A percentile compares a stretch with the other conserved stretches of the same genome.
Conservation (phyloP, 2,113 vertebrate species). For the Callospermophilus lateralis region DNA sequence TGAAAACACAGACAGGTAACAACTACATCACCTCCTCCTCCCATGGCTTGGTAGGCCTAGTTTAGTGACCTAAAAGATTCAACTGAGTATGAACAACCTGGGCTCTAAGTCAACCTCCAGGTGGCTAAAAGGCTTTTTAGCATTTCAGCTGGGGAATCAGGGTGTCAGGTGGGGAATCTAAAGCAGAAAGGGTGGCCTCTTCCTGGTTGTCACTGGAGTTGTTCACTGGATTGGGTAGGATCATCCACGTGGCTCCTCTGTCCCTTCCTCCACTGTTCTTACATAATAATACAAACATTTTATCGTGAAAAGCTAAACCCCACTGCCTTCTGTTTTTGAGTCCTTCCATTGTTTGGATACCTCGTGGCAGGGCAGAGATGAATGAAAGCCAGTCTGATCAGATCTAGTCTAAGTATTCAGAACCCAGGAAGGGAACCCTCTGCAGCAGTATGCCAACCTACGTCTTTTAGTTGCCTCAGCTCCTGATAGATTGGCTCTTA, state of each 20-base stretch:
- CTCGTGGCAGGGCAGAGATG: conserved; percentile 84
- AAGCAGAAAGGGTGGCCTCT: not conserved
- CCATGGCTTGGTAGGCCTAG: not conserved
- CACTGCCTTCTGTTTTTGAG: conserved; percentile 86
- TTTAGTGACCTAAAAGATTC: not conserved
- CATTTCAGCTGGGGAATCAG: not conserved
- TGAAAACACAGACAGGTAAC: not conserved
- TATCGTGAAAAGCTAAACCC: conserved; percentile 78
- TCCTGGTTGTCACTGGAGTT: not conserved
- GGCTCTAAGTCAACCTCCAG: not conserved
- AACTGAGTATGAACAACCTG: not conserved
- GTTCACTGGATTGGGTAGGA: not conserved
- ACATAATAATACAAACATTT: conserved; percentile 48
- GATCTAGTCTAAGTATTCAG: conserved; percentile 87
- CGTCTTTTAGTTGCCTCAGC: conserved; percentile 90
- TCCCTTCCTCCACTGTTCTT: not conserved
- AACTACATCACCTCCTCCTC: not conserved
- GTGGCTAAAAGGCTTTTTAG: not conserved
- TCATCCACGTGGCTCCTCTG: not conserved
- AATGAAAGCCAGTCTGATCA: conserved; percentile 86
- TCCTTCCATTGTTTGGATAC: conserved; percentile 85
- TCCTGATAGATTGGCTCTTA: conserved; percentile 90
- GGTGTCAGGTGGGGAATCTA: not conserved
- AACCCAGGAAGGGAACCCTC: conserved; percentile 82
- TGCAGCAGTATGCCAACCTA: conserved; percentile 87